Base-by-base conservation (phyloP, 2,113 vertebrate genomes). In the Vulpes vulpes region DNA sequence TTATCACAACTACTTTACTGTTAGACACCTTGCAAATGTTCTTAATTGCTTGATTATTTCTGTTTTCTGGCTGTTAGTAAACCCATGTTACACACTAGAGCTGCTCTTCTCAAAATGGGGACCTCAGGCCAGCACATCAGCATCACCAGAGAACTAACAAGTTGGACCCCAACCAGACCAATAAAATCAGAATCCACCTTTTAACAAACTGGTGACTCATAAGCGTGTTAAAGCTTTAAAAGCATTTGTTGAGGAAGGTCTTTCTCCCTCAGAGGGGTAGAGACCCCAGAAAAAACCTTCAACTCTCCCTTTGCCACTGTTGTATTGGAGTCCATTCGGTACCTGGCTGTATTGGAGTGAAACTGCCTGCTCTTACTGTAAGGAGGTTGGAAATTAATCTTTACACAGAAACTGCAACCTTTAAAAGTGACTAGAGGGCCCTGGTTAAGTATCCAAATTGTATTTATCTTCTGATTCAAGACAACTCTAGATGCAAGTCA, bases 401-500 rank as follows among this genome's bases (percentile, higher is more conserved):
- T 87, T 22, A 79, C 5, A 11, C 4, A 57, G n/a, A 76, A 60
- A 59, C 12, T 17, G 22, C 64, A 59, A 51, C 14, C 35, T 65
- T 89, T 89, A 43, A 19, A 57, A 79, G 35, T 87, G 91, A 23
- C 62, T 5, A 35, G 27, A 60, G 74, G 22, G 23, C 71, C 89
- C 81, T 14, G 2, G 69, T 82, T n/a, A 64, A 60, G 22, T 38
- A 59, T 88, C 19, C 11, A 59, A 82, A 85, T 23, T 43, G 27
- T 35, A 32, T 89, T 60, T 86, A 53, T 43, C 20, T 83, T 73
- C 65, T 80, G n/a, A n/a, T n/a, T 96, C n/a, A 93, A 88, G 69
- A 69, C n/a, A 87, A 51, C 23, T 2, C 10, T 60, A 80, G 80
- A 92, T 55, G 14, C 27, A 90, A 43, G 95, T 86, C 62, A 17